A percentile compares a stretch with the other conserved stretches of the same genome.
Evolutionary conservation across 37 sponge, comb jelly and placozoan species (phyloP).

Genomic region (Hormiphora californensis): DNA sequence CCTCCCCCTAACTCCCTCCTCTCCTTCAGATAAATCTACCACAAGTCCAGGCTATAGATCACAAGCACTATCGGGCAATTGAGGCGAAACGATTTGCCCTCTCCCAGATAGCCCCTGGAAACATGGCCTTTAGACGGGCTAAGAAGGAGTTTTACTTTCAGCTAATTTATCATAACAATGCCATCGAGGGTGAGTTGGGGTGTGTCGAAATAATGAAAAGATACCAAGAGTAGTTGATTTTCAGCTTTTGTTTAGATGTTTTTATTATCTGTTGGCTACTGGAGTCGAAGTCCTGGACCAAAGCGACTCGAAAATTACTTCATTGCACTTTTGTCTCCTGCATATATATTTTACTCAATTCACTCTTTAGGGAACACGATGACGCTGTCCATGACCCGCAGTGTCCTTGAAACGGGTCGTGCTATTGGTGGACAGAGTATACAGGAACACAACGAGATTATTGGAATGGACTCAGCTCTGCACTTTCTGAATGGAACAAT

Average conservation of each 20-base stretch:
- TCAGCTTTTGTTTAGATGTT: no score
- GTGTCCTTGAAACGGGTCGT: slow-evolving; percentile 56
- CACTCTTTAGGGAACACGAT: slow-evolving; percentile 56
- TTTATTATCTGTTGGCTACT: no score
- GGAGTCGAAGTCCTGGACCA: no score
- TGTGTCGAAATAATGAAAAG: no score
- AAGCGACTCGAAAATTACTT: no score
- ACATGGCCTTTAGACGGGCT: slow-evolving; percentile 55
- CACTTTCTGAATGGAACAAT: slow-evolving; percentile 53
- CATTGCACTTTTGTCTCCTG: no score
- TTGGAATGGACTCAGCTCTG: slow-evolving; percentile 56
- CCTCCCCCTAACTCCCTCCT: no score
- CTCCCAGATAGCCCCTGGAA: slow-evolving; percentile 17
- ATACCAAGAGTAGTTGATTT: no score
- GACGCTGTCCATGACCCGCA: slow-evolving; percentile 57
- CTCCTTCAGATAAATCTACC: slow-evolving; percentile 23
- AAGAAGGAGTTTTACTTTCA: slow-evolving; percentile 54
- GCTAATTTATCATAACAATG: slow-evolving; percentile 57
- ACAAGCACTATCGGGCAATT: slow-evolving; percentile 4
- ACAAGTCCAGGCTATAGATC: slow-evolving; percentile 56
- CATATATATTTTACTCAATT: no score
- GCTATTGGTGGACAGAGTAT: slow-evolving; percentile 58
- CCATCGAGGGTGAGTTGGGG: slow-evolving; percentile 59
- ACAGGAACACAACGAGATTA: slow-evolving; percentile 59
- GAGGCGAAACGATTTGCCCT: slow-evolving; percentile 53